Evolutionary conservation across 2,888 invertebrate genomes (phyloP).

Genomic region (Brenthis hecate): DNA sequence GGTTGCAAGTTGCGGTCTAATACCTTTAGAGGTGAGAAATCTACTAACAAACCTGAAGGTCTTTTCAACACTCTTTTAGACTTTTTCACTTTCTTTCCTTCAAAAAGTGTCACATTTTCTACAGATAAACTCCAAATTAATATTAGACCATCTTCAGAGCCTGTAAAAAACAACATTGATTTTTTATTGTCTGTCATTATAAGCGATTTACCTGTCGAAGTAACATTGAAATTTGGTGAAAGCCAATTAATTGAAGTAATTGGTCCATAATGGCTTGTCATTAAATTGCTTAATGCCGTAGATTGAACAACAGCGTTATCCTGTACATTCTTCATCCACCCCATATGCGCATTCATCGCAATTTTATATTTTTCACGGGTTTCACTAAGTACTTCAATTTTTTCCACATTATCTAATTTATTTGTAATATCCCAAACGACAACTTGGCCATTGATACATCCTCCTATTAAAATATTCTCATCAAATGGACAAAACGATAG

Average conservation of each 20-base stretch:
- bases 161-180: constrained; percentile 84
- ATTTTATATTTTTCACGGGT: constrained; percentile 84
- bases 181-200: constrained; percentile 54
- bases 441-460: constrained; percentile 87
- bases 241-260: constrained; percentile 87
- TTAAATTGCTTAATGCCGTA: constrained; percentile 83
- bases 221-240: constrained; percentile 82
- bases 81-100: constrained; percentile 65
- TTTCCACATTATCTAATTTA: constrained; percentile 84
- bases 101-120: constrained; percentile 60
- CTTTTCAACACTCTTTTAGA: constrained; percentile 73
- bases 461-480: constrained; percentile 87
- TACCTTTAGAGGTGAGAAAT: constrained; percentile 83
- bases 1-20: constrained; percentile 85
- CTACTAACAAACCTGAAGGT: constrained; percentile 82
- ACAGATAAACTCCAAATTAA: constrained; percentile 87
- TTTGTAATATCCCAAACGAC: constrained; percentile 87
- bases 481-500: constrained; percentile 87
- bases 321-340: constrained; percentile 86
- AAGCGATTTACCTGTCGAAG: constrained; percentile 81
- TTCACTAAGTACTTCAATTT: constrained; percentile 82
- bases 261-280: constrained; percentile 84
- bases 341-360: constrained; percentile 83
- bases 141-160: constrained; percentile 85
- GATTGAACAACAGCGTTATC: constrained; percentile 82